Evolutionary conservation across 2,888 invertebrate genomes (phyloP).

Genomic region (Dynastes tityus): DNA sequence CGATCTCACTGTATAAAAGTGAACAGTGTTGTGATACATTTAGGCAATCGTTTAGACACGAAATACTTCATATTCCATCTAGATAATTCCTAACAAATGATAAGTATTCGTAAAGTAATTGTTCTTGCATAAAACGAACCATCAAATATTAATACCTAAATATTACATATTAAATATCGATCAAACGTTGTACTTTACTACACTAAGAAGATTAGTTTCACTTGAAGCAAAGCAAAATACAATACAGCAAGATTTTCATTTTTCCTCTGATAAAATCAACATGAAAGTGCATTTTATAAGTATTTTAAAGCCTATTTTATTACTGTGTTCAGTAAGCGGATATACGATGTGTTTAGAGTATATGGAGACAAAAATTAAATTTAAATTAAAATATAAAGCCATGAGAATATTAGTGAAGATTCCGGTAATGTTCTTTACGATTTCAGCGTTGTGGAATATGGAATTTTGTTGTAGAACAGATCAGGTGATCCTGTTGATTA

Average conservation of each 20-base stretch:
- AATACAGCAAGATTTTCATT: not conserved
- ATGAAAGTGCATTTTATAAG: conserved; percentile 24
- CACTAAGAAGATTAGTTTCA: too few relatives aligned
- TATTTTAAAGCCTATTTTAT: conserved; percentile 19
- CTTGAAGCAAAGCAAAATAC: too few relatives aligned
- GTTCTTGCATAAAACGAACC: too few relatives aligned
- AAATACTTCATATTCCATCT: too few relatives aligned
- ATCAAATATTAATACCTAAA: not conserved
- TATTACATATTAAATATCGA: not conserved
- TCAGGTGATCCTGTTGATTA: conserved; percentile 6
- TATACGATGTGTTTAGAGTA: conserved; percentile 11
- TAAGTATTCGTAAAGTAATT: too few relatives aligned
- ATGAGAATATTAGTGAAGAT: conserved; percentile 4
- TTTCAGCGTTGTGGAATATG: not conserved
- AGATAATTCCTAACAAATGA: too few relatives aligned
- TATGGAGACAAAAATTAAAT: not conserved
- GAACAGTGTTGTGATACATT: too few relatives aligned
- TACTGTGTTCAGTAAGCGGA: conserved; percentile 14
- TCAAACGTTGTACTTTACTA: not conserved
- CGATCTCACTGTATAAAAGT: too few relatives aligned
- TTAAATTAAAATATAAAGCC: not conserved
- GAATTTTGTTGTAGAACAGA: not conserved
- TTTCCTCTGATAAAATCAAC: not conserved
- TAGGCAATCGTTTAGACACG: too few relatives aligned
- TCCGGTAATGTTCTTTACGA: not conserved